phyloP scores from a whole-genome alignment of 1,140 invertebrate genomes.

The Scaptomyza montana region DNA sequence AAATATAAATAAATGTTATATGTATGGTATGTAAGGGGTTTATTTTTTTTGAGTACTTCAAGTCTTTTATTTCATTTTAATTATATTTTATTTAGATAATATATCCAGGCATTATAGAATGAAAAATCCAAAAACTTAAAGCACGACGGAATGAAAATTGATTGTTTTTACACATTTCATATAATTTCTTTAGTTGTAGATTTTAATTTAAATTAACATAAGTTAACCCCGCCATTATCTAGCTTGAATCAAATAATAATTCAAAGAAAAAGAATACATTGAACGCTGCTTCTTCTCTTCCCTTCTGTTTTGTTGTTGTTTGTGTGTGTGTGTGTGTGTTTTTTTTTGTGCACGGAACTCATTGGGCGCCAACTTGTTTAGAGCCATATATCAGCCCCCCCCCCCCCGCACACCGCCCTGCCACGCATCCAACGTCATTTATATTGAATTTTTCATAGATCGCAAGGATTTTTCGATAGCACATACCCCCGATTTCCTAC shows the following conservation, averaged over 20 bases:
- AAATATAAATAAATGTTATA: constrained; percentile 22
- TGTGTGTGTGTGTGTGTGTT: neutral
- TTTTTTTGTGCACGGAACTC: constrained; percentile 12
- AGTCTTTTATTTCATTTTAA: constrained; percentile 55
- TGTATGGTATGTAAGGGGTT: constrained; percentile 13
- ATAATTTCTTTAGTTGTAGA: constrained; percentile 34
- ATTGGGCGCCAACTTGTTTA: constrained; percentile 3
- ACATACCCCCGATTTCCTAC: neutral
- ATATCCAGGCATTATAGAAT: constrained; percentile 43
- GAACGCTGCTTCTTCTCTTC: neutral
- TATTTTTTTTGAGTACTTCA: constrained; percentile 50
- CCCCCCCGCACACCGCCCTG: too few relatives aligned
- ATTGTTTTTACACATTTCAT: constrained; percentile 34
- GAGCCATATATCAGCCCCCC: neutral
- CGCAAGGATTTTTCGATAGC: neutral
- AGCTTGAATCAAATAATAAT: constrained; percentile 58
- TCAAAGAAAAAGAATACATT: constrained; percentile 21
- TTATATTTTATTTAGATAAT: constrained; percentile 44
- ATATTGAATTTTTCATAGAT: neutral
- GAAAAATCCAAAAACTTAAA: constrained; percentile 36
- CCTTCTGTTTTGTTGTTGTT: constrained; percentile 1
- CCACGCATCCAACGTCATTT: neutral
- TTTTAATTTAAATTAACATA: constrained; percentile 64
- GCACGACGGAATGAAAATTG: constrained; percentile 69
- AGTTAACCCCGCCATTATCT: constrained; percentile 71